Evolutionary conservation across 1,140 invertebrate species (phyloP).

Genomic region (Phenacoccus solenopsis): DNA sequence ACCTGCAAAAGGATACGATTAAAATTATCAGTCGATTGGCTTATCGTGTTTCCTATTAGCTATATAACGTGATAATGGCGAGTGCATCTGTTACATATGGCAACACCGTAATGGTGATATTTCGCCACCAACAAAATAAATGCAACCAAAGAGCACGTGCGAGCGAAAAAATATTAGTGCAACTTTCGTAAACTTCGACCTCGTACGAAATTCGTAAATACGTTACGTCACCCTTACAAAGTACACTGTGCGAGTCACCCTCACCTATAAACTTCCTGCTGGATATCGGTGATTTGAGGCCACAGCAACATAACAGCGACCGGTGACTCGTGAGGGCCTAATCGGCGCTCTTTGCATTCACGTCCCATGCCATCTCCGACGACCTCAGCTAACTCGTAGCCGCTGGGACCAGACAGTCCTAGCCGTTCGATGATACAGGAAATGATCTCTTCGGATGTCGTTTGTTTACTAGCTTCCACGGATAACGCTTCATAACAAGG

Average conservation of each 20-base stretch:
- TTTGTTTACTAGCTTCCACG: slow-evolving; percentile 84
- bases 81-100: not conserved
- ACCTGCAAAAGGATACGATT: slow-evolving; percentile 46
- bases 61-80: not conserved
- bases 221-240: not conserved
- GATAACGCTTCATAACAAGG: slow-evolving; percentile 78
- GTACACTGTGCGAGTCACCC: no score
- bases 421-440: slow-evolving; percentile 69
- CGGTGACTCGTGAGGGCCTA: slow-evolving; percentile 74
- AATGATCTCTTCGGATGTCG: slow-evolving; percentile 78
- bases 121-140: not conserved
- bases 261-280: slow-evolving; percentile 43
- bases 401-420: slow-evolving; percentile 39
- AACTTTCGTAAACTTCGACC: no score
- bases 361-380: slow-evolving; percentile 64
- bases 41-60: not conserved
- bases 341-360: slow-evolving; percentile 82
- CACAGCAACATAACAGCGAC: slow-evolving; percentile 85
- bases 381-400: slow-evolving; percentile 83
- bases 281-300: slow-evolving; percentile 53
- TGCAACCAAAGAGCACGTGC: not conserved
- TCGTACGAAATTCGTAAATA: not conserved
- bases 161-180: no score
- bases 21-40: not conserved
- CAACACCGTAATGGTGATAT: not conserved